Base-by-base conservation (phyloP, 2,888 invertebrate species). In the Amphipyra berbera region DNA sequence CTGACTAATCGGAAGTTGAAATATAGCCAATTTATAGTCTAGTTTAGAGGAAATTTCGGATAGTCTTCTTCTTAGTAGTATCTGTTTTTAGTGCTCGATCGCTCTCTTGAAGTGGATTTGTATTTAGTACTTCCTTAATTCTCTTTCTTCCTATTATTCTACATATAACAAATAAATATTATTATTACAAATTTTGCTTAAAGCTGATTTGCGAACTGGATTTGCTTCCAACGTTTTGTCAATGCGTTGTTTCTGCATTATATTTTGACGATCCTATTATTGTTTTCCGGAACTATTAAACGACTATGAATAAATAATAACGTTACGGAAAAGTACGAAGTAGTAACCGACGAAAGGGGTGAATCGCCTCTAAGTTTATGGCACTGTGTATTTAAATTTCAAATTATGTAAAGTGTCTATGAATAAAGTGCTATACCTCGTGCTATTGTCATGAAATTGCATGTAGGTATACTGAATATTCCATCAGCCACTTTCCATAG, bases 331-430 rank as follows among this genome's bases (percentile, higher is more conserved):
- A 21, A 35, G 55, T 56, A 40, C 37, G 13, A 41, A 38, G 60
- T 61, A 57, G 48, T 54, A 35, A 53, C 44, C 45, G 27, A 38
- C 27, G 6, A 42, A 12, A 55, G 49, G 68, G 71, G 63, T 72
- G 56, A 65, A 68, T 55, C 47, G 57, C 59, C 12, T 64, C 57
- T 48, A 67, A 70, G 50, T 77, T 76, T 68, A 78, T 64, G 60
- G 38, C 41, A 41, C 45, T 58, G 48, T 47, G 48, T 70, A 84
- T 84, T 82, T 78, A 78, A 78, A 82, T 77, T 81, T 76, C 71
- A 82, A 78, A 82, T 80, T 60, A 48, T 76, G 35, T 46, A 30
- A 13, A 65, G 55, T 63, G 37, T 57, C 10, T 61, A 58, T 68
- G 55, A 61, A 65, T 61, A 52, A 56, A 58, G 38, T 40, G 10